These are phyloP conservation scores for Synanthedon andrenaeformis DNA, from an alignment of 2,888 invertebrate genomes.

Conservation along the genomic window DNA sequence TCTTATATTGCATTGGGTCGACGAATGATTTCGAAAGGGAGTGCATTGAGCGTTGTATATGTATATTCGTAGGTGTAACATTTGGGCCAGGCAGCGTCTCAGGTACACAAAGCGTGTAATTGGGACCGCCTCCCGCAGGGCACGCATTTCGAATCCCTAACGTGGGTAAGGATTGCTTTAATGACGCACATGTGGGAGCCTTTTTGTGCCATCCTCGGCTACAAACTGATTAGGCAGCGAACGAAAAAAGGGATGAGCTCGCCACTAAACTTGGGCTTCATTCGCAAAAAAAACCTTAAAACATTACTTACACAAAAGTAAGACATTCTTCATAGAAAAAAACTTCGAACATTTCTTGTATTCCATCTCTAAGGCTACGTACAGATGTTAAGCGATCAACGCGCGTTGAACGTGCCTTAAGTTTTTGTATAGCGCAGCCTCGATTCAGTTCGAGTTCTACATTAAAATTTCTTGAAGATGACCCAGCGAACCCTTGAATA, in stretches of 20 bases:
- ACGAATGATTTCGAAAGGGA: no score
- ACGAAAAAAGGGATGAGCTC: slow-evolving; percentile 1
- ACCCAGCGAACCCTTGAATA: no score
- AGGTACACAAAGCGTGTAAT: slow-evolving; percentile 4
- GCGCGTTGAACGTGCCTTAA: no score
- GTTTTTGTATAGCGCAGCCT: no score
- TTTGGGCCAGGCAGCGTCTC: not conserved
- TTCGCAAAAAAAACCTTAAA: not conserved
- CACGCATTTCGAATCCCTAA: slow-evolving; percentile 11
- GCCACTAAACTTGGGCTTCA: not conserved
- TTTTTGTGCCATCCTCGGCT: slow-evolving; percentile 36
- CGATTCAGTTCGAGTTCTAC: no score
- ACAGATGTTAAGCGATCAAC: no score
- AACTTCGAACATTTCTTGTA: no score
- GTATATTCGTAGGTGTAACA: not conserved
- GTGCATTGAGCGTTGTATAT: not conserved
- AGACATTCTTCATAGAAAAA: not conserved
- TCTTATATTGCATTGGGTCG: no score
- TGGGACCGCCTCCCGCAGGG: slow-evolving; percentile 2
- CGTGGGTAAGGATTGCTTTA: slow-evolving; percentile 42
- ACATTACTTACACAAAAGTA: not conserved
- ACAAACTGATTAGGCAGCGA: slow-evolving; percentile 20
- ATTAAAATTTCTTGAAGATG: no score
- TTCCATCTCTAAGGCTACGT: no score
- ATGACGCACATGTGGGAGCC: slow-evolving; percentile 44